These are phyloP conservation scores for Notamacropus eugenii DNA, from an alignment of 2,797 vertebrate species.

Conservation along the genomic window DNA sequence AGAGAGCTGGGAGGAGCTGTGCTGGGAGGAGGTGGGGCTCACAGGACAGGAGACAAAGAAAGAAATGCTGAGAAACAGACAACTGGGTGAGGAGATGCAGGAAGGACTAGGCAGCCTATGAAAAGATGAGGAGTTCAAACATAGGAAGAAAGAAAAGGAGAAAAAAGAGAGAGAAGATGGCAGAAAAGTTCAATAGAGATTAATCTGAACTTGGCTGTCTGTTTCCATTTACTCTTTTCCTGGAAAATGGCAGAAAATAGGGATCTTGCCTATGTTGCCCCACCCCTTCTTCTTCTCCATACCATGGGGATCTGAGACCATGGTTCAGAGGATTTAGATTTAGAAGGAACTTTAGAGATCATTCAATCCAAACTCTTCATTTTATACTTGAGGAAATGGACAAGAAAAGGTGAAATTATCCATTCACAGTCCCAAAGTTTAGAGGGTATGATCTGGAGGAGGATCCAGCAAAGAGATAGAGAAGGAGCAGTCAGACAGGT, in stretches of 20 bases:
- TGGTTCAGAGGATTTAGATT: not conserved
- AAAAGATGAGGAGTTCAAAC: not conserved
- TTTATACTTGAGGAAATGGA: not conserved
- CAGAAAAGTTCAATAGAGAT: not conserved
- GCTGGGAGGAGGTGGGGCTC: slow-evolving; percentile 76
- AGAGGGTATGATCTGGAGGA: not conserved
- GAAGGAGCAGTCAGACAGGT: not conserved
- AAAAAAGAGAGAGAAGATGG: too few species aligned
- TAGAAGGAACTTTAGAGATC: not conserved
- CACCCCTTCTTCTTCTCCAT: not conserved
- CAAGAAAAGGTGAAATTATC: not conserved
- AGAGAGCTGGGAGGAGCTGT: not conserved
- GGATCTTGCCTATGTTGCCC: not conserved
- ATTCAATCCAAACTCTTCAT: not conserved
- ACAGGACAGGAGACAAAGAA: slow-evolving; percentile 79
- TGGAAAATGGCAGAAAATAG: not conserved
- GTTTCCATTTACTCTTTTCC: not conserved
- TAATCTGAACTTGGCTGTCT: not conserved
- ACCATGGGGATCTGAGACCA: not conserved
- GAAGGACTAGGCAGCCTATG: not conserved
- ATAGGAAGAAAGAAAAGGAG: not conserved
- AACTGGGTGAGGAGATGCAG: slow-evolving; percentile 65
- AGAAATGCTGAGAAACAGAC: slow-evolving; percentile 75
- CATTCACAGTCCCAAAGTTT: not conserved
- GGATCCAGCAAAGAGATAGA: not conserved